A percentile compares a stretch with the other conserved stretches of the same genome.
These are phyloP conservation scores for Podabrus alpinus DNA, from an alignment of 2,888 invertebrate genomes.

Conservation along the genomic window DNA sequence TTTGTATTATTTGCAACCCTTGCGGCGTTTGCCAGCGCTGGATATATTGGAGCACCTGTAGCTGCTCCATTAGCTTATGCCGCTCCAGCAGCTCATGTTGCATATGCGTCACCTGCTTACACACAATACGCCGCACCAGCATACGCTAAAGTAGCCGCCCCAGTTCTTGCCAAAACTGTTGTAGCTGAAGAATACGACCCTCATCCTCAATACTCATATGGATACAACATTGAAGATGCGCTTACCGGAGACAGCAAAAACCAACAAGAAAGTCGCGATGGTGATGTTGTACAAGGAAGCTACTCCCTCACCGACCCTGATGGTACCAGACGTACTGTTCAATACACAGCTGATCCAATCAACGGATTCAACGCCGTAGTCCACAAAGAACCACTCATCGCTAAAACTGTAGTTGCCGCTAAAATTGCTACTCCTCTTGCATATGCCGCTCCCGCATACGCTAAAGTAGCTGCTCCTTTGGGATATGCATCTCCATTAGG, in stretches of 20 bases:
- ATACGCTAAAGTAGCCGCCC: conserved; percentile 46
- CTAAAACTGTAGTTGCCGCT: conserved; percentile 51
- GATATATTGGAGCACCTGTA: neutral
- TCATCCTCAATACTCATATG: conserved; percentile 61
- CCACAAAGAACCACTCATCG: conserved; percentile 56
- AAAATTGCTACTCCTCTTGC: neutral
- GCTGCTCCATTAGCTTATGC: neutral
- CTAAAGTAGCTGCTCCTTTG: conserved; percentile 23
- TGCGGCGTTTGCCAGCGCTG: no score
- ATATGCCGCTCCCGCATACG: conserved; percentile 35
- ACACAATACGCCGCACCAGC: conserved; percentile 34
- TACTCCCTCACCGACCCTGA: conserved; percentile 62
- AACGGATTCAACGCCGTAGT: conserved; percentile 65
- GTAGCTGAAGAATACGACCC: conserved; percentile 56
- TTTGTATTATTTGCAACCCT: no score
- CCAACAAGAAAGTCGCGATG: conserved; percentile 60
- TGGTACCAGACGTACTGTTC: conserved; percentile 61
- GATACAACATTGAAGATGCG: conserved; percentile 60
- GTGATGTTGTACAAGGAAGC: conserved; percentile 61
- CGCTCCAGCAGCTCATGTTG: conserved; percentile 49
- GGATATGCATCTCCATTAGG: conserved; percentile 18
- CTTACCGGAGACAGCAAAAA: conserved; percentile 62
- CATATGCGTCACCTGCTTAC: conserved; percentile 31
- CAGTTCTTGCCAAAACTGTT: conserved; percentile 43
- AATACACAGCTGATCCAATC: conserved; percentile 63